Conservation (phyloP, 1,140 invertebrate genomes). For the Drosophila serrata region DNA sequence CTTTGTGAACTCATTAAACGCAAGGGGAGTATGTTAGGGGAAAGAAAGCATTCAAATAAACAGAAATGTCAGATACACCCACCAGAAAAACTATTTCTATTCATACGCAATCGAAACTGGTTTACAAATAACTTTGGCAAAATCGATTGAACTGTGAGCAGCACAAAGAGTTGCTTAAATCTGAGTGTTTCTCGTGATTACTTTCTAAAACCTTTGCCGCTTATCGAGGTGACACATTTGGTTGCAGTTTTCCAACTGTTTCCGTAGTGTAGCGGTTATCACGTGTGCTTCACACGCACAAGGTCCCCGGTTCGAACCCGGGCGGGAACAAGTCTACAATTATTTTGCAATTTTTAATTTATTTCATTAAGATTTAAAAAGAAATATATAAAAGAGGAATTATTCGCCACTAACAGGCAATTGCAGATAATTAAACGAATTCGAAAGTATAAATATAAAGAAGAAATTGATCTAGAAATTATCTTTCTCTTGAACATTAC, state of each 20-base stretch:
- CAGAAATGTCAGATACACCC: neutral
- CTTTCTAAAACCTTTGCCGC: neutral
- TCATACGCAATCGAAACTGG: neutral
- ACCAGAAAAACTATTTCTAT: slow-evolving; percentile 2
- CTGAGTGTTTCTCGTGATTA: slow-evolving; percentile 1
- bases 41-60: slow-evolving; percentile 9
- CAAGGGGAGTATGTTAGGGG: neutral
- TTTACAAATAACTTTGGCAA: slow-evolving; percentile 1
- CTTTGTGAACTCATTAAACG: neutral
- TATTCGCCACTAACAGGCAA: no score
- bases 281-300: slow-evolving; percentile 89
- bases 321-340: slow-evolving; percentile 25
- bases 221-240: neutral
- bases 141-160: neutral
- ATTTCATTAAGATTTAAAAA: neutral
- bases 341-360: slow-evolving; percentile 6
- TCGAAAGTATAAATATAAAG: no score
- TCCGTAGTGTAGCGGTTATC: slow-evolving; percentile 88
- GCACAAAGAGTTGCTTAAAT: neutral
- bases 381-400: no score
- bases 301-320: slow-evolving; percentile 86
- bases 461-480: no score
- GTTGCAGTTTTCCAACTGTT: neutral
- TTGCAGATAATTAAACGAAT: no score
- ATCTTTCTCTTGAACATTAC: no score